phyloP scores from a whole-genome alignment of 2,888 invertebrate genomes.

The Polydrusus cervinus region DNA sequence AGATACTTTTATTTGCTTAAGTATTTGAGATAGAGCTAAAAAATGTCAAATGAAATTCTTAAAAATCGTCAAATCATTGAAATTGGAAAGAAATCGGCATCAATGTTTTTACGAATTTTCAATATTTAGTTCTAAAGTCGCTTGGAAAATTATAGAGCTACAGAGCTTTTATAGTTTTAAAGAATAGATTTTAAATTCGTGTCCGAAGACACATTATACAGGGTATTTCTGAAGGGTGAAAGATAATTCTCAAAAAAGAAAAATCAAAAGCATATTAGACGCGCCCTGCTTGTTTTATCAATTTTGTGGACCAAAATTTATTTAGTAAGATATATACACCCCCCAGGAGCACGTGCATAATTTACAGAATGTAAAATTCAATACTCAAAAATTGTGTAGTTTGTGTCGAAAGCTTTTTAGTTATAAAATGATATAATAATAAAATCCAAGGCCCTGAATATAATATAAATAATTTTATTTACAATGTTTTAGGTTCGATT shows the following conservation, averaged over 20 bases:
- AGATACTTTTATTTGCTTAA: too few relatives aligned
- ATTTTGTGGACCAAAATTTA: conserved; percentile 45
- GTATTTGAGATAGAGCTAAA: too few relatives aligned
- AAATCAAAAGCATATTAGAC: conserved; percentile 29
- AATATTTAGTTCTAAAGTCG: too few relatives aligned
- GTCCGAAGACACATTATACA: conserved; percentile 21
- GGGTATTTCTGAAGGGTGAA: conserved; percentile 32
- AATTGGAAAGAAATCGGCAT: too few relatives aligned
- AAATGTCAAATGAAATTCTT: too few relatives aligned
- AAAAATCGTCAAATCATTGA: too few relatives aligned
- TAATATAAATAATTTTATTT: conserved; percentile 6
- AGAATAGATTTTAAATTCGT: not conserved
- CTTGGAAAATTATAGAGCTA: not conserved
- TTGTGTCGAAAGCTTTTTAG: conserved; percentile 36
- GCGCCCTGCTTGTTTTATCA: conserved; percentile 44
- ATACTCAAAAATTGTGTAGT: conserved; percentile 44
- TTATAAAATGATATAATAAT: conserved; percentile 17
- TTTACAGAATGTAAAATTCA: conserved; percentile 30
- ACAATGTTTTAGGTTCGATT: conserved; percentile 26
- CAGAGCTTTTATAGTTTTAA: conserved; percentile 9
- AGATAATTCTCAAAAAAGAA: conserved; percentile 16
- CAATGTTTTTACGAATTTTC: too few relatives aligned
- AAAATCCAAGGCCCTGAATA: conserved; percentile 34
- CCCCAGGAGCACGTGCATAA: conserved; percentile 12
- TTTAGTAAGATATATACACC: conserved; percentile 20